Base-by-base conservation (phyloP, 2,888 invertebrate species). In the Octodonta nipae region DNA sequence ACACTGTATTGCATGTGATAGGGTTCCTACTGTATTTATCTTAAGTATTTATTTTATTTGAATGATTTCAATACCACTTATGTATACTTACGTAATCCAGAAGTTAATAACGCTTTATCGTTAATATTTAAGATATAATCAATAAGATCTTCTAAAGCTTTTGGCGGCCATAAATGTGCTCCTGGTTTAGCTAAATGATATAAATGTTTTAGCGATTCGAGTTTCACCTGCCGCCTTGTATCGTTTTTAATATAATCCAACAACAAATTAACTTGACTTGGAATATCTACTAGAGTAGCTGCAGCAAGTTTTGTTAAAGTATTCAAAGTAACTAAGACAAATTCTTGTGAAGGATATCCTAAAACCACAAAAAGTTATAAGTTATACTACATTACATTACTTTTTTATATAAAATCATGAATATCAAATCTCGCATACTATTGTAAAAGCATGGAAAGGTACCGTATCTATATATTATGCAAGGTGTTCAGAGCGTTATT, bases 221-320 rank as follows among this genome's bases (percentile, higher is more conserved):
- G 66, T 50, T 83, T 78, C 1, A 86, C 76, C 17, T 71, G 71
- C 46, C 71, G 68, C 13, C 86, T 65, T 5, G 78, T 71, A 61
- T 86, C 85, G 39, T 68, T 66, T 28, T 70, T 67, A 29, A 85
- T 59, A 55, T 79, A 78, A 10, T 70, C 65, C 4, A 85, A 57
- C 6, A 87, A 60, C 26, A 85, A 64, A 33, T 64, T 63, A 7
- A 78, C 60, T 67, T 95, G 93, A 49, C 81, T 80, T 1, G 89
- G 86, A 25, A 93, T 83, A 60, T 91, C 87, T 0, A 88, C 81
- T 7, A 93, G 71, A 1, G 91, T 91, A 27, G 87, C 80, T 1
- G 83, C 77, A 1, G 92, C 86, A 5, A 95, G 68, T 40, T 85
- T 81, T 0, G 91, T 91, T 33, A 93, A 68, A 0, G 92, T 87